These are phyloP conservation scores for Clytia hemisphaerica DNA, from an alignment of 30 jellyfish, hydroid and myxozoan genomes.

Conservation along the genomic window DNA sequence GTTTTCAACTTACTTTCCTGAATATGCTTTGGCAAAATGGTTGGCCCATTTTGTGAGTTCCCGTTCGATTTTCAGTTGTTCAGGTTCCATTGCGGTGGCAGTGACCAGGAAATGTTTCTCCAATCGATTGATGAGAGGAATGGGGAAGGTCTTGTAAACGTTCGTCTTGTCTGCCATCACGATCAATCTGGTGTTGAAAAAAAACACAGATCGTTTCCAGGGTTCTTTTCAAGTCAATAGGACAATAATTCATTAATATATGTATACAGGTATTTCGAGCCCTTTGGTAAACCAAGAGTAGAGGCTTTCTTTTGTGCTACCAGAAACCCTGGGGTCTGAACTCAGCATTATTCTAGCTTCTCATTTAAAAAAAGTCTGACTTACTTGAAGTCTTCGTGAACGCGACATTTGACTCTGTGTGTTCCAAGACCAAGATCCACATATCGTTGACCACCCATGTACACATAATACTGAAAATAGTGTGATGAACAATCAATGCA, in stretches of 20 bases:
- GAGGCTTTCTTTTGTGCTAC: too few species aligned
- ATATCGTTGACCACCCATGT: slow-evolving; percentile 62
- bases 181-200: slow-evolving; percentile 27
- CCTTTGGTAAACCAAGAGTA: too few species aligned
- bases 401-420: slow-evolving; percentile 75
- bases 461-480: slow-evolving; percentile 44
- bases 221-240: too few species aligned
- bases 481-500: too few species aligned
- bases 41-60: slow-evolving; percentile 41
- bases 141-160: slow-evolving; percentile 64
- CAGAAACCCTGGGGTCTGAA: too few species aligned
- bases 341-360: too few species aligned
- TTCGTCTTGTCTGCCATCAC: slow-evolving; percentile 67
- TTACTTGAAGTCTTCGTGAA: slow-evolving; percentile 74
- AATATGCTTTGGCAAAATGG: slow-evolving; percentile 19
- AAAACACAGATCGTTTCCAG: background rate
- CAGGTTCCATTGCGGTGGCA: slow-evolving; percentile 32
- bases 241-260: too few species aligned
- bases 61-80: slow-evolving; percentile 9
- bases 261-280: too few species aligned
- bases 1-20: slow-evolving; percentile 33
- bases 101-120: slow-evolving; percentile 66
- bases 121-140: slow-evolving; percentile 71
- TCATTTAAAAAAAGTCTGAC: too few species aligned
- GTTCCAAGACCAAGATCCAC: slow-evolving; percentile 81